These are phyloP conservation scores for Nesometra sesokonis DNA, from an alignment of 35 echinoderm and acorn worm species.

Conservation along the genomic window DNA sequence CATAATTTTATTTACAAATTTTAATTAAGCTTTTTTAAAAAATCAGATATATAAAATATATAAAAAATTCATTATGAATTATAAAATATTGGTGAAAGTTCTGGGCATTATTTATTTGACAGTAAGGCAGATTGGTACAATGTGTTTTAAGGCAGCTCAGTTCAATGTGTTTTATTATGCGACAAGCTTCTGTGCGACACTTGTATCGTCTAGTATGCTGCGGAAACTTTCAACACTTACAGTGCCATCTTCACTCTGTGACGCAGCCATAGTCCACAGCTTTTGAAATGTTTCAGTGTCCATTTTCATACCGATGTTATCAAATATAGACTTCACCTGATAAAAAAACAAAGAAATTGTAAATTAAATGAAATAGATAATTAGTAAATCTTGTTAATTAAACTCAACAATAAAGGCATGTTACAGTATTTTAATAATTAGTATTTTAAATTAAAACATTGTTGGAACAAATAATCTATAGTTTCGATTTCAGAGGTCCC, in stretches of 20 bases:
- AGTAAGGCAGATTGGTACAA: neutral
- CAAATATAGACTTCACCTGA: conserved; percentile 75
- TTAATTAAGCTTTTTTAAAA: too few species aligned
- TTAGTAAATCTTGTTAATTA: neutral
- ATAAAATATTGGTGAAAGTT: too few species aligned
- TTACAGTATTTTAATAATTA: too few species aligned
- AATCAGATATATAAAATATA: too few species aligned
- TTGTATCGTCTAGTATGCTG: conserved; percentile 72
- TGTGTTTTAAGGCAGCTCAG: neutral
- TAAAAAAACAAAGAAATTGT: neutral
- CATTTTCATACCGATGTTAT: conserved; percentile 69
- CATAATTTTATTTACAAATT: too few species aligned
- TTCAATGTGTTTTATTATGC: neutral
- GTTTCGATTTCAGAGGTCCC: too few species aligned
- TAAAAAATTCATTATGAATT: too few species aligned
- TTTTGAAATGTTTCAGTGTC: conserved; percentile 90
- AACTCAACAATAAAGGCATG: too few species aligned
- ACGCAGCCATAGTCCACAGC: conserved; percentile 61
- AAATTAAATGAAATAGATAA: neutral
- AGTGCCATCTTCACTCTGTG: conserved; percentile 44
- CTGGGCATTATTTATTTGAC: too few species aligned
- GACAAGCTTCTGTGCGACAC: conserved; percentile 18
- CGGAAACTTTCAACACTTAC: conserved; percentile 97
- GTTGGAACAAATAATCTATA: too few species aligned
- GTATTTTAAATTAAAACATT: too few species aligned